Conservation (phyloP, 2,113 vertebrate genomes). For the Synodontis membranacea region DNA sequence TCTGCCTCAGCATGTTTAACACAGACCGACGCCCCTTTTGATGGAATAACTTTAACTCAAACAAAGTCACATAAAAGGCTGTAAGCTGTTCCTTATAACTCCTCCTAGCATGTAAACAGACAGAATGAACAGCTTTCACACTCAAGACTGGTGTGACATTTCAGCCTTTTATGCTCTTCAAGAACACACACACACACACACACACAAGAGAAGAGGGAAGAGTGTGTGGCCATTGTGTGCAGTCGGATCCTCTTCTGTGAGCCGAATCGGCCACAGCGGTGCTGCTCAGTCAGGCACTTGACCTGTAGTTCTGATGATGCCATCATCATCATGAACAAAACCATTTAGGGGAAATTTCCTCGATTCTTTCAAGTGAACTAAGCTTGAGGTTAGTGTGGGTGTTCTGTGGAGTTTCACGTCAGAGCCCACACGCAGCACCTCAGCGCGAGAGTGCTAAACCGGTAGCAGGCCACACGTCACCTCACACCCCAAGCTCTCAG, state of each 20-base stretch:
- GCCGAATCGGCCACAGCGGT: constrained; percentile 20
- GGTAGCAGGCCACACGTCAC: not conserved
- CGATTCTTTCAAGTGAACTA: constrained; percentile 11
- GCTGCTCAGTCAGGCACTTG: constrained; percentile 6
- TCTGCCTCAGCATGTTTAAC: constrained; percentile 6
- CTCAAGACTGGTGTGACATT: not conserved
- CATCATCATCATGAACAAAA: constrained; percentile 12
- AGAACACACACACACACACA: not conserved
- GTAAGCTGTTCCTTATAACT: not conserved
- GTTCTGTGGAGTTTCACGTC: constrained; percentile 44
- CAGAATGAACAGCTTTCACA: not conserved
- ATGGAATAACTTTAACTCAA: constrained; percentile 6
- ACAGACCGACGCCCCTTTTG: not conserved
- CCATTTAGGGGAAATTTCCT: constrained; percentile 46
- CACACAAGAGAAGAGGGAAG: not conserved
- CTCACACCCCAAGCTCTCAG: not conserved
- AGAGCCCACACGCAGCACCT: constrained; percentile 6
- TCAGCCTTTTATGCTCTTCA: constrained; percentile 17
- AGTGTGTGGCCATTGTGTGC: constrained; percentile 34
- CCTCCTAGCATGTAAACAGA: constrained; percentile 36
- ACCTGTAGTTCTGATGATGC: constrained; percentile 27
- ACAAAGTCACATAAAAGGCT: constrained; percentile 23
- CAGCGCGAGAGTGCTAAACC: constrained; percentile 11
- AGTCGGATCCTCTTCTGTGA: constrained; percentile 11
- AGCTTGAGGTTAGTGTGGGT: constrained; percentile 23